Evolutionary conservation across 2,113 vertebrate species (phyloP).

Genomic region (Caloenas nicobarica): DNA sequence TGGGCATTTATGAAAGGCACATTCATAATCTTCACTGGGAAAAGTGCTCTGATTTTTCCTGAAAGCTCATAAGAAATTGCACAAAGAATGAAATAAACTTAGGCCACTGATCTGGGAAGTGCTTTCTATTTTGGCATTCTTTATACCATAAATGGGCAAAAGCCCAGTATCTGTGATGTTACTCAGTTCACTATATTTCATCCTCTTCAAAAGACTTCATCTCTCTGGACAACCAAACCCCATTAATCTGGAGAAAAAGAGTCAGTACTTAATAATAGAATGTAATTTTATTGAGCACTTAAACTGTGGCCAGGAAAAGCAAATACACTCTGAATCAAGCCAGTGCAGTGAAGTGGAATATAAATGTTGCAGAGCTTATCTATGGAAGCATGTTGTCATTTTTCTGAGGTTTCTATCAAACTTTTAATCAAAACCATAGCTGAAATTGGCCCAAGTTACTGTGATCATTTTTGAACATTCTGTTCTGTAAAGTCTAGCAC

Average conservation of each 20-base stretch:
- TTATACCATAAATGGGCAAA: slow-evolving; percentile 7
- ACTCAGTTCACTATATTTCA: background rate
- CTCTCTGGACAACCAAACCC: slow-evolving; percentile 4
- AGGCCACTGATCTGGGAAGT: background rate
- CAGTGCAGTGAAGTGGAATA: background rate
- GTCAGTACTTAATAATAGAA: slow-evolving; percentile 54
- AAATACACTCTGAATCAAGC: slow-evolving; percentile 31
- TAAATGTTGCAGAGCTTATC: slow-evolving; percentile 46
- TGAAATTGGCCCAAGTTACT: background rate
- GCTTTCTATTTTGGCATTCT: background rate
- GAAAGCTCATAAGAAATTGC: background rate
- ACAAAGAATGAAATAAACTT: background rate
- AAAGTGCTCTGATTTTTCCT: slow-evolving; percentile 9
- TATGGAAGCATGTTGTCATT: slow-evolving; percentile 41
- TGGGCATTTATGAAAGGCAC: background rate
- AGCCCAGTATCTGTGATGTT: background rate
- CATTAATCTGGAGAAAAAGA: slow-evolving; percentile 27
- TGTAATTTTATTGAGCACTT: slow-evolving; percentile 18
- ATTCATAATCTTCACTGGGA: background rate
- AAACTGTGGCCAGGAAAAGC: slow-evolving; percentile 42
- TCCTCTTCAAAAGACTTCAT: slow-evolving; percentile 29
- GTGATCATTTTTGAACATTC: slow-evolving; percentile 33
- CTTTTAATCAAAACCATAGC: slow-evolving; percentile 53
- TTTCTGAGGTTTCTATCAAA: slow-evolving; percentile 58
- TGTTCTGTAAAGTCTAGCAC: slow-evolving; percentile 27